Percentiles rank a stretch among this genome's conserved stretches.
These are phyloP conservation scores for Silvanus unidentatus DNA, from an alignment of 2,888 invertebrate genomes.

Conservation along the genomic window DNA sequence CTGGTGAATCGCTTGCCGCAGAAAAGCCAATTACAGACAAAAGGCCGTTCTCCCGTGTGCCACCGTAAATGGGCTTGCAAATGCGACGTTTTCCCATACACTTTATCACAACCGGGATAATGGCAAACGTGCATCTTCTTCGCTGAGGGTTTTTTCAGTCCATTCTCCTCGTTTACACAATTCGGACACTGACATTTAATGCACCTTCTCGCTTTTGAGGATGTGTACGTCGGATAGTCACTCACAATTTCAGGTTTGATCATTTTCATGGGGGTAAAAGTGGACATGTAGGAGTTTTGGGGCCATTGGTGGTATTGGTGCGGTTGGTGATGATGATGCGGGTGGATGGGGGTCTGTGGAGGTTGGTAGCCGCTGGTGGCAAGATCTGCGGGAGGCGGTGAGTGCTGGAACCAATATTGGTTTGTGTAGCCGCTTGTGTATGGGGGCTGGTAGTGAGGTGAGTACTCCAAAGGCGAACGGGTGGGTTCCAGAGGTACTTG, in stretches of 20 bases:
- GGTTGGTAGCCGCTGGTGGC: slow-evolving; percentile 43
- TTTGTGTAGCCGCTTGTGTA: slow-evolving; percentile 33
- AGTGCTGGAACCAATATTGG: slow-evolving; percentile 44
- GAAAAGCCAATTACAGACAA: slow-evolving; percentile 81
- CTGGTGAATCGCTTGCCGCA: slow-evolving; percentile 89
- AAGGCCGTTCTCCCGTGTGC: slow-evolving; percentile 91
- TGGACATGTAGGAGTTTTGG: slow-evolving; percentile 45
- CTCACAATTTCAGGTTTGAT: slow-evolving; percentile 43
- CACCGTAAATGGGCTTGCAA: slow-evolving; percentile 59
- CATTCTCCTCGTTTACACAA: slow-evolving; percentile 73
- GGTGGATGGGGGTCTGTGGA: slow-evolving; percentile 50
- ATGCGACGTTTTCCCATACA: slow-evolving; percentile 92
- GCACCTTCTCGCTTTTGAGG: slow-evolving; percentile 59
- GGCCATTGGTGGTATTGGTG: slow-evolving; percentile 49
- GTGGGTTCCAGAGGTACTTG: slow-evolving; percentile 37
- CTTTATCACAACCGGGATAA: slow-evolving; percentile 78
- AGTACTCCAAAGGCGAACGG: slow-evolving; percentile 38
- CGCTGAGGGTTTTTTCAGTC: slow-evolving; percentile 70
- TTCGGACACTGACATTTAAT: slow-evolving; percentile 77
- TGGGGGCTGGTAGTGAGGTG: slow-evolving; percentile 39
- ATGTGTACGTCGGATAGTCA: slow-evolving; percentile 35
- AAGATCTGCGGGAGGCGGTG: slow-evolving; percentile 41
- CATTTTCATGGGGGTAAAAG: slow-evolving; percentile 38
- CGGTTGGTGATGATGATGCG: slow-evolving; percentile 38
- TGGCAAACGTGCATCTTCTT: slow-evolving; percentile 83